A percentile compares a stretch with the other conserved stretches of the same genome.
phyloP scores from a whole-genome alignment of 1,140 invertebrate genomes.

The Caenorhabditis latens region DNA sequence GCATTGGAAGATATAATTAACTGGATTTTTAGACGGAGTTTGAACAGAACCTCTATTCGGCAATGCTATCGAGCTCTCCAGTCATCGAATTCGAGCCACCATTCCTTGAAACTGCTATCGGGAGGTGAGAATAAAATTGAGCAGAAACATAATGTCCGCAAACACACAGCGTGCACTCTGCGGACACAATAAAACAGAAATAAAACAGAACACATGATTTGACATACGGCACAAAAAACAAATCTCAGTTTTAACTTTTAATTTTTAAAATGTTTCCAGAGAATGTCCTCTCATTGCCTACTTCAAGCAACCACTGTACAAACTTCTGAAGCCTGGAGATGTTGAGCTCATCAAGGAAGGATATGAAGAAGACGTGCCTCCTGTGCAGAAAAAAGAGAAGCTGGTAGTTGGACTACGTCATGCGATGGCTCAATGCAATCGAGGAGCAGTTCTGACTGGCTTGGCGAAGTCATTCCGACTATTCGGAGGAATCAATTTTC shows the following conservation, averaged over 20 bases:
- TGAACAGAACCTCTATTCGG: constrained; percentile 84
- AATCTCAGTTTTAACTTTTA: not conserved
- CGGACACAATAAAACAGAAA: not conserved
- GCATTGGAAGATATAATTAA: not conserved
- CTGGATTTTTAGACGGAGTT: constrained; percentile 79
- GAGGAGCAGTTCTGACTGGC: not conserved
- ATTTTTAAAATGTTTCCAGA: constrained; percentile 7
- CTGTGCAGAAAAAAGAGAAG: constrained; percentile 39
- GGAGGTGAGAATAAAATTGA: constrained; percentile 7
- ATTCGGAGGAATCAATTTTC: constrained; percentile 24
- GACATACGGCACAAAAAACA: not conserved
- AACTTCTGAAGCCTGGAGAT: constrained; percentile 65
- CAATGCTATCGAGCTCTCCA: constrained; percentile 87
- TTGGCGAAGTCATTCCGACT: constrained; percentile 25
- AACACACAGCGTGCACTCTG: constrained; percentile 11
- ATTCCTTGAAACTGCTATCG: constrained; percentile 85
- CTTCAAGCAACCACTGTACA: constrained; percentile 87
- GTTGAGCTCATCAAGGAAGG: constrained; percentile 36
- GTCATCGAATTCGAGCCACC: constrained; percentile 88
- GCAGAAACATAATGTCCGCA: not conserved
- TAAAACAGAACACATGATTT: no score
- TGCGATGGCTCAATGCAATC: not conserved
- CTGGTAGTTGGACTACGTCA: not conserved
- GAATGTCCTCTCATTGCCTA: constrained; percentile 84
- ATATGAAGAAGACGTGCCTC: constrained; percentile 48